A percentile compares a stretch with the other conserved stretches of the same genome.
These are phyloP conservation scores for Patella pellucida DNA, from an alignment of 2,888 invertebrate species.

Conservation along the genomic window DNA sequence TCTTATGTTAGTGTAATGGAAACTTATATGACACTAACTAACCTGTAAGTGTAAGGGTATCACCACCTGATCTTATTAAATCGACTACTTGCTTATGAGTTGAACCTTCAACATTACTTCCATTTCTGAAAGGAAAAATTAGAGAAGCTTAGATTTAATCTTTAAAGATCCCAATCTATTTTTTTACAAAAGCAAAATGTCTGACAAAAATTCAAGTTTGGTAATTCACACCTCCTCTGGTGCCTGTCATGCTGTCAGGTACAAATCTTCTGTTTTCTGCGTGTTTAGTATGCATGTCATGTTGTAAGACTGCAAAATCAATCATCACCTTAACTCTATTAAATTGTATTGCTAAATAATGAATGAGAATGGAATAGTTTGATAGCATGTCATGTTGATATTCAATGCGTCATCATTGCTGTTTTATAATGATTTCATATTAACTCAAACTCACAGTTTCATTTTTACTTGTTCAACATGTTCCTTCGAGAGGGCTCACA, in stretches of 20 bases:
- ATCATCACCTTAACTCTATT: neutral
- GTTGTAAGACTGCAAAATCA: neutral
- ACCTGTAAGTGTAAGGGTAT: conserved; percentile 92
- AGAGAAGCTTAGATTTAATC: neutral
- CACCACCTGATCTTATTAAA: conserved; percentile 98
- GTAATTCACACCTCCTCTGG: no score
- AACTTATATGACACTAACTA: conserved; percentile 9
- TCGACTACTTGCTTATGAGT: conserved; percentile 99
- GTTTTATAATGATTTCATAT: no score
- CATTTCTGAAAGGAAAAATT: conserved; percentile 84
- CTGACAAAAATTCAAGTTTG: no score
- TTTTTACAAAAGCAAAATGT: no score
- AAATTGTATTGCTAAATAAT: neutral
- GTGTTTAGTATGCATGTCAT: neutral
- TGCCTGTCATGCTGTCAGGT: neutral
- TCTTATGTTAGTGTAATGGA: no score
- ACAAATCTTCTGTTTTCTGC: neutral
- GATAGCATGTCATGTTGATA: no score
- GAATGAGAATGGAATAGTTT: neutral
- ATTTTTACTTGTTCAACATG: no score
- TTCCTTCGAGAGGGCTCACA: no score
- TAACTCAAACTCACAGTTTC: no score
- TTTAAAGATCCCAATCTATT: no score
- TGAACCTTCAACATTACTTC: conserved; percentile 98
- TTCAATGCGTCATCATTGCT: no score